These are phyloP conservation scores for Thinocorus orbignyianus DNA, from an alignment of 2,113 vertebrate species.

Conservation along the genomic window DNA sequence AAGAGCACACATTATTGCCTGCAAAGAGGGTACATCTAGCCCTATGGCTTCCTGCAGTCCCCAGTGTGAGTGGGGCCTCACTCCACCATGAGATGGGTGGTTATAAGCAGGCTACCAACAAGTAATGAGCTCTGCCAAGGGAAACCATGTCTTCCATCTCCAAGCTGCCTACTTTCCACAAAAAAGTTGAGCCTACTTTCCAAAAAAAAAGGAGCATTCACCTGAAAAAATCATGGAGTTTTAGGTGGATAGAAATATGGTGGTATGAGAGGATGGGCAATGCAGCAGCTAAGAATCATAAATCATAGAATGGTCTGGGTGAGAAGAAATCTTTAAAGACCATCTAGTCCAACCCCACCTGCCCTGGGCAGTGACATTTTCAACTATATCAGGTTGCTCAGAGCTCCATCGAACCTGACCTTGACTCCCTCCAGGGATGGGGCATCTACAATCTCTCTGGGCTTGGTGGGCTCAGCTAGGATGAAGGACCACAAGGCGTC, in stretches of 20 bases:
- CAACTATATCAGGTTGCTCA: neutral
- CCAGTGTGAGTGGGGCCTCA: neutral
- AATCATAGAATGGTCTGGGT: neutral
- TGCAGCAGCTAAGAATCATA: fast-evolving
- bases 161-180: fast-evolving
- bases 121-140: neutral
- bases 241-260: neutral
- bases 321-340: fast-evolving
- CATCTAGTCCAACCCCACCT: fast-evolving
- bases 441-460: neutral
- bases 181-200: neutral
- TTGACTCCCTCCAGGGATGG: fast-evolving
- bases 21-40: neutral
- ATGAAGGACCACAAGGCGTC: neutral
- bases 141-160: neutral
- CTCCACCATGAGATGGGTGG: neutral
- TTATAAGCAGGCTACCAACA: neutral
- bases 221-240: neutral
- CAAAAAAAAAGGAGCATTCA: neutral
- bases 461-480: neutral
- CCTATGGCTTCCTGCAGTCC: neutral
- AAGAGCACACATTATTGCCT: neutral
- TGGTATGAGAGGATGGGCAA: neutral
- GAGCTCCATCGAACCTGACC: fast-evolving
- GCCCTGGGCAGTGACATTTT: neutral